Evolutionary conservation across 1,140 invertebrate species (phyloP).

Genomic region (Plectrocnemia conspersa): DNA sequence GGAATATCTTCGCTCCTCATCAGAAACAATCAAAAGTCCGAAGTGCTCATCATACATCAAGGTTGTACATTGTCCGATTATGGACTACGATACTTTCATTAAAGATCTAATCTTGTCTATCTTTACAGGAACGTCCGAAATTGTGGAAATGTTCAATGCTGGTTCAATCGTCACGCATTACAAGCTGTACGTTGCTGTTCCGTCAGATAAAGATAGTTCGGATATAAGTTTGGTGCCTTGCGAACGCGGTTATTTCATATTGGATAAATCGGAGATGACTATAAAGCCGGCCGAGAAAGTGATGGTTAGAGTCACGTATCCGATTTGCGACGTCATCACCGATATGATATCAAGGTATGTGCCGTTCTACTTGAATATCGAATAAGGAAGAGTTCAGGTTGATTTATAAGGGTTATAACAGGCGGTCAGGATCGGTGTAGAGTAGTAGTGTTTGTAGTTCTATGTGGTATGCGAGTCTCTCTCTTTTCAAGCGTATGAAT

Average conservation of each 20-base stretch:
- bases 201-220: constrained; percentile 12
- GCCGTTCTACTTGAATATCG: too few species aligned
- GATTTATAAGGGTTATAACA: too few species aligned
- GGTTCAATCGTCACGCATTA: constrained; percentile 26
- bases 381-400: too few species aligned
- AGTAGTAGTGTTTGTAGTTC: too few species aligned
- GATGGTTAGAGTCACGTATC: constrained; percentile 19
- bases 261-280: constrained; percentile 15
- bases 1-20: constrained; percentile 25
- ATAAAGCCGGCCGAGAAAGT: constrained; percentile 20
- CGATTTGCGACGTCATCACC: neutral
- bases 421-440: too few species aligned
- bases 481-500: too few species aligned
- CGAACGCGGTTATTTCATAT: constrained; percentile 17
- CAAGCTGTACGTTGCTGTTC: constrained; percentile 22
- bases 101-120: neutral
- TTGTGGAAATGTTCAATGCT: constrained; percentile 29
- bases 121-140: constrained; percentile 24
- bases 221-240: constrained; percentile 17
- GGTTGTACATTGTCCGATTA: constrained; percentile 11
- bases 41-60: constrained; percentile 19
- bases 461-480: too few species aligned
- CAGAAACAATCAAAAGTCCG: constrained; percentile 26
- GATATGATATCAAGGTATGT: constrained; percentile 13
- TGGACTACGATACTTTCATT: neutral